A percentile compares a stretch with the other conserved stretches of the same genome.
phyloP scores from a whole-genome alignment of 2,888 invertebrate species.

The Parapristionchus giblindavisi region DNA sequence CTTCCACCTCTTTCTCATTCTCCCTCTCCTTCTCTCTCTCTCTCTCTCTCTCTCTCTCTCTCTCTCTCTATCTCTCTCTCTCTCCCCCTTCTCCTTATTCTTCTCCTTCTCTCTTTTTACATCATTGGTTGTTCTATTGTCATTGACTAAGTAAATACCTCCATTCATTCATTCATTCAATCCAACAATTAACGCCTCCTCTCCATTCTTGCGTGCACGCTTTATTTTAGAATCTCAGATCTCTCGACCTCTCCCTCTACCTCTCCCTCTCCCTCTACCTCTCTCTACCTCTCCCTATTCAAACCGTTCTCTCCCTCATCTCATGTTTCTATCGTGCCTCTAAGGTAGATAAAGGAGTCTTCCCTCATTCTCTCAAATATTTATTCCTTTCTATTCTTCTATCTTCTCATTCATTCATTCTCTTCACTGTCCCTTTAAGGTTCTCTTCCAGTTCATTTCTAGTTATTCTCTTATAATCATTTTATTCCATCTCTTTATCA shows the following conservation, averaged over 20 bases:
- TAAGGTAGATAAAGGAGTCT: too few species aligned
- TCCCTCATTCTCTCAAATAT: not conserved
- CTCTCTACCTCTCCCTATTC: too few species aligned
- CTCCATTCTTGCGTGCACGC: not conserved
- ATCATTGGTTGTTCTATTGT: too few species aligned
- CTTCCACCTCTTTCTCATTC: too few species aligned
- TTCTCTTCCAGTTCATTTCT: not conserved
- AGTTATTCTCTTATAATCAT: not conserved
- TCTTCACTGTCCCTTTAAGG: not conserved
- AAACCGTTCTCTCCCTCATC: too few species aligned
- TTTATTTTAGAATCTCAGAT: not conserved
- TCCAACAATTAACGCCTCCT: not conserved
- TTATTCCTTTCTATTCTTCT: not conserved
- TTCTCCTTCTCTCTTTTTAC: not conserved
- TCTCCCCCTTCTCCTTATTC: slow-evolving; percentile 15
- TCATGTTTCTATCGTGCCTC: too few species aligned
- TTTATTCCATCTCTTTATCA: not conserved
- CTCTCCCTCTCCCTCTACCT: not conserved
- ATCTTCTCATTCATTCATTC: slow-evolving; percentile 17
- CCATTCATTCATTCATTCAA: not conserved
- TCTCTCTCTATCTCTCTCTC: not conserved
- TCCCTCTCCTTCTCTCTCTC: not conserved
- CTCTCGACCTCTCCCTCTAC: not conserved
- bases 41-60: too few species aligned
- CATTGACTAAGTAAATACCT: too few species aligned